Evolutionary conservation across 2,113 vertebrate species (phyloP).

Genomic region (Poecile atricapillus): DNA sequence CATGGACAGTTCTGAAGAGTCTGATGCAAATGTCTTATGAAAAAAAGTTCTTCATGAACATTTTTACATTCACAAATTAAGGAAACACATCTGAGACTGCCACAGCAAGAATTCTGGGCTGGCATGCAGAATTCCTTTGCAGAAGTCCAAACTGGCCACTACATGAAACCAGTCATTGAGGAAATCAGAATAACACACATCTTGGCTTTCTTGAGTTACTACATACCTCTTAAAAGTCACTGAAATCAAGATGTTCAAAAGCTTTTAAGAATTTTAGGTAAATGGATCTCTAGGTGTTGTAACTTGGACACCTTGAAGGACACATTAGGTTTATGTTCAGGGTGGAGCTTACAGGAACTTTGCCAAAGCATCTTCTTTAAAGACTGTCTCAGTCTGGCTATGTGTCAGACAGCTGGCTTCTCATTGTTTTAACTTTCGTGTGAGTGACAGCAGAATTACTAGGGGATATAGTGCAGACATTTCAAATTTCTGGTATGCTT

Average conservation of each 20-base stretch:
- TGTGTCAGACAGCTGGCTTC: neutral
- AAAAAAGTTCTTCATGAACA: neutral
- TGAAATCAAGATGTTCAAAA: neutral
- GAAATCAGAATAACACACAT: neutral
- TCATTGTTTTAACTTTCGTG: neutral
- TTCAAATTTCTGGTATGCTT: neutral
- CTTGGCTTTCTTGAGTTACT: neutral
- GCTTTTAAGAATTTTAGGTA: neutral
- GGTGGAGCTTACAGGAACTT: neutral
- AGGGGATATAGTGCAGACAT: neutral
- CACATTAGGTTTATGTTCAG: neutral
- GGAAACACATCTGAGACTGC: neutral
- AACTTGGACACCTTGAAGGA: neutral
- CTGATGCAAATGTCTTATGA: neutral
- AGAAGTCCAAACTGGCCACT: neutral
- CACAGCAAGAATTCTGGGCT: neutral
- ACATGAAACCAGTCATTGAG: neutral
- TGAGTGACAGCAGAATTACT: neutral
- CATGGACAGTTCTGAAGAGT: neutral
- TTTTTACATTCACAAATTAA: neutral
- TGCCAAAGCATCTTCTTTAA: neutral
- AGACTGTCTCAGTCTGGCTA: neutral
- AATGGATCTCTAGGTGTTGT: neutral
- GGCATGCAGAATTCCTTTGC: neutral
- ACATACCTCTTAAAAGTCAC: neutral